Evolutionary conservation across 2,113 vertebrate genomes (phyloP), one percentile per base, ranked within the genome.

Genomic region (Fukomys damarensis): DNA sequence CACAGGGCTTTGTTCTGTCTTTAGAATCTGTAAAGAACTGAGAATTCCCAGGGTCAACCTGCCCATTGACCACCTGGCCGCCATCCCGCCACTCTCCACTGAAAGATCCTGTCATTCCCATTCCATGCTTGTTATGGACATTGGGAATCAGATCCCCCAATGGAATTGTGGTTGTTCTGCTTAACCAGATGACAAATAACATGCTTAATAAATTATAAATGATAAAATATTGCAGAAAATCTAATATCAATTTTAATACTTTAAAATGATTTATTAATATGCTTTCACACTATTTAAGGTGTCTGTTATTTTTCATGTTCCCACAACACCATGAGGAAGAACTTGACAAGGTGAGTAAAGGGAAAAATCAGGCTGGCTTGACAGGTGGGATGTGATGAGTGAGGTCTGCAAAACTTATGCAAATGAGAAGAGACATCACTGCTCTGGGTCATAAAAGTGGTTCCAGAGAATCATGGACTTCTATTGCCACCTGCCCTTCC

Each of bases 181-280:
- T 94, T 96, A 95, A 82, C 61, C 87, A 92, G 90, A 68, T 98
- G 94, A 96, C 93, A 97, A 96, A 96, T 82, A 96, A 85, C 63
- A 77, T 95, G 63, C 59, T 90, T 93, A 94, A 76, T 95, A 95
- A 94, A 96, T 96, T 95, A 97, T 90, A 96, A 95, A 88, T 96
- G 58, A 94, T 96, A 96, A 95, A 95, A 90, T 93, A 82, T 93
- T 92, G 9, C 68, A 88, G 35, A 93, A 87, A 95, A 11, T 26
- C 32, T 80, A 66, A 30, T 96, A 95, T 92, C 94, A 94, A 95
- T 94, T 91, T 96, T 92, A 95, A 93, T 96, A 89, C 32, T 93
- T 94, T 85, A 95, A 91, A 96, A 95, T 95, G 86, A 97, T 95
- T 87, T 96, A 96, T 92, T 92, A 98, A 92, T 81, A 96, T 54